A percentile compares a stretch with the other conserved stretches of the same genome.
phyloP scores from a whole-genome alignment of 64 coral and sea anemone genomes.

The Pocillopora damicornis region DNA sequence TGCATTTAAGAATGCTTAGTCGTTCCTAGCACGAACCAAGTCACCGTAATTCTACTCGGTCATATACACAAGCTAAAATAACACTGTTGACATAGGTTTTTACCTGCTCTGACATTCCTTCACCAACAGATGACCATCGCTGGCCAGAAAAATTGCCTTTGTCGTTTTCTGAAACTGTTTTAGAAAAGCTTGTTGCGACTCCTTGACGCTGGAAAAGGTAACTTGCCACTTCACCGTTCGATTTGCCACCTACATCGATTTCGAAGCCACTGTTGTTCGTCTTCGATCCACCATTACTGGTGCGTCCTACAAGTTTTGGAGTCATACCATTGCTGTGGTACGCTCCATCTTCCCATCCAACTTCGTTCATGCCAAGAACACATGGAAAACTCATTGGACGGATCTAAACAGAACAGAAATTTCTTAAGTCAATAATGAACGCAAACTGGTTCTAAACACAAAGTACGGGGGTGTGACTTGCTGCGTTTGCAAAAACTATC shows the following conservation, averaged over 20 bases:
- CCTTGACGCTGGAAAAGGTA: slow-evolving; percentile 98
- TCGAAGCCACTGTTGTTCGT: slow-evolving; percentile 78
- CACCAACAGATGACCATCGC: slow-evolving; percentile 84
- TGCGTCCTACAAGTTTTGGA: slow-evolving; percentile 84
- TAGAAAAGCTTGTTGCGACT: slow-evolving; percentile 98
- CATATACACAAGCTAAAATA: neutral
- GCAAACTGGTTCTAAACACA: slow-evolving; percentile 37
- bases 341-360: slow-evolving; percentile 98
- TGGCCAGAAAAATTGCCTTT: slow-evolving; percentile 87
- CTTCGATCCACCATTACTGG: slow-evolving; percentile 71
- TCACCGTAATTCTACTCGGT: neutral
- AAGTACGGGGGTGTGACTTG: slow-evolving; percentile 94
- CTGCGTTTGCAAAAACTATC: slow-evolving; percentile 79
- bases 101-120: slow-evolving; percentile 93
- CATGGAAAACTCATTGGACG: slow-evolving; percentile 99
- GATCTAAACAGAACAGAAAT: slow-evolving; percentile 83
- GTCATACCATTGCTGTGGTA: slow-evolving; percentile 85
- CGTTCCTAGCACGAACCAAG: neutral
- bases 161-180: slow-evolving; percentile 96
- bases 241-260: slow-evolving; percentile 71
- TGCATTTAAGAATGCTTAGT: neutral
- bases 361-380: slow-evolving; percentile 99
- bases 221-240: slow-evolving; percentile 98
- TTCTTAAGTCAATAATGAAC: slow-evolving; percentile 52
- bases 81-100: neutral